Conservation (phyloP, 2,113 vertebrate species). For the Gymnocephalus cernua region DNA sequence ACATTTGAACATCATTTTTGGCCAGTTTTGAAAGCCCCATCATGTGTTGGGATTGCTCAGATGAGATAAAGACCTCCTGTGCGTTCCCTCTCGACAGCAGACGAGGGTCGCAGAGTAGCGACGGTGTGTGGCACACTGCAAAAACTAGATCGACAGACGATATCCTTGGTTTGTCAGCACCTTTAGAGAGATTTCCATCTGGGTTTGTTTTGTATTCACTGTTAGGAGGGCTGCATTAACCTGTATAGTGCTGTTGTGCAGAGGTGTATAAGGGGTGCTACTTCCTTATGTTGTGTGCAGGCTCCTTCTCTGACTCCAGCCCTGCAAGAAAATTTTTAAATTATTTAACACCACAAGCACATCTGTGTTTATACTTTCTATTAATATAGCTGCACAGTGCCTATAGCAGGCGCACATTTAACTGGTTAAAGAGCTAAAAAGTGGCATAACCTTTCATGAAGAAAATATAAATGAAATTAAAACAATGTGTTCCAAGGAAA, state of each 20-base stretch:
- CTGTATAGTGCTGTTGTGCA: neutral
- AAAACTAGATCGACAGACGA: too few relatives aligned
- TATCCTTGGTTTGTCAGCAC: too few relatives aligned
- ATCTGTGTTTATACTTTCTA: neutral
- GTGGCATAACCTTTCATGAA: neutral
- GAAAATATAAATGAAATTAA: neutral
- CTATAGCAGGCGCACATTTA: neutral
- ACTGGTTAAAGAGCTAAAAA: neutral
- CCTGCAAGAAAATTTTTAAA: slow-evolving; percentile 30
- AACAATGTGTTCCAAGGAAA: neutral
- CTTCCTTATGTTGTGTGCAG: neutral
- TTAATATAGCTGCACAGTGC: neutral
- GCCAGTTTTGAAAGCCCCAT: too few relatives aligned
- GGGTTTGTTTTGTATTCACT: neutral
- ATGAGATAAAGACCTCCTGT: too few relatives aligned
- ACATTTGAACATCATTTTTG: too few relatives aligned
- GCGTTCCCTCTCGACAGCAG: too few relatives aligned
- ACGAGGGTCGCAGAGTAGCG: too few relatives aligned
- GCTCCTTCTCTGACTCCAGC: slow-evolving; percentile 12
- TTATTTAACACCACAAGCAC: neutral
- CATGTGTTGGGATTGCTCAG: too few relatives aligned
- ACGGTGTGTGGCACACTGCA: too few relatives aligned
- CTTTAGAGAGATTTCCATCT: neutral
- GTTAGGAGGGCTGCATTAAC: slow-evolving; percentile 14
- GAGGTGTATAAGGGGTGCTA: neutral